Base-by-base conservation (phyloP, 2,888 invertebrate genomes). In the Junonia oenone region DNA sequence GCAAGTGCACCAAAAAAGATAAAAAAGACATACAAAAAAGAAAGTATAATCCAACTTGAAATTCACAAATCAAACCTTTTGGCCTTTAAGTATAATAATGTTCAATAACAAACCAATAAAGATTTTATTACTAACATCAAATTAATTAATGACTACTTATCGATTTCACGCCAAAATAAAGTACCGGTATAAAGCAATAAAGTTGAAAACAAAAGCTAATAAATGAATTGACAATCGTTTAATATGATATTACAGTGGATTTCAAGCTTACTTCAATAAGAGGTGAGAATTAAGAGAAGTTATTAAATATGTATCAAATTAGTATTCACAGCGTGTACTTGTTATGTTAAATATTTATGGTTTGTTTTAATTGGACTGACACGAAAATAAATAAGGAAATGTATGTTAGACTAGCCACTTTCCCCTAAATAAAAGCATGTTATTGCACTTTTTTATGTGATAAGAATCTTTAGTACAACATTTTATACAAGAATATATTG, bases 101-200 rank as follows among this genome's bases (percentile, higher is more conserved):
- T 53, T 59, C 59, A 63, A 59, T 61, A 57, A 45, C 61, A 58
- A 55, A 58, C 17, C 40, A 55, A 63, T 63, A 51, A 61, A 61
- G 17, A 47, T 15, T 37, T 45, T 54, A 43, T 38, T 29, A 55
- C 31, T 50, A 49, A 58, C 55, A 43, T 51, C 35, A 48, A 43
- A 43, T n/a, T 43, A 43, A 26, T 43, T n/a, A 43, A 13, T 13
- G 2, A 13, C 1, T 17, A 2, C 6, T n/a, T 43, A 26, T 43
- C 8, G 26, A 22, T 43, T 26, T 43, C 13, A 13, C 26, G 26
- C 17, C 13, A n/a, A 26, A 26, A 37, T 6, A 14, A 37, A 37
- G 6, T n/a, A 15, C 13, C 1, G 0, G 15, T 6, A 37, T n/a
- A 33, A 33, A 33, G n/a, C 11, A n/a, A 9, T 17, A 15, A 37